Evolutionary conservation across 1,140 invertebrate species (phyloP), one percentile per base, ranked within the genome.

Genomic region (Argopecten irradians): DNA sequence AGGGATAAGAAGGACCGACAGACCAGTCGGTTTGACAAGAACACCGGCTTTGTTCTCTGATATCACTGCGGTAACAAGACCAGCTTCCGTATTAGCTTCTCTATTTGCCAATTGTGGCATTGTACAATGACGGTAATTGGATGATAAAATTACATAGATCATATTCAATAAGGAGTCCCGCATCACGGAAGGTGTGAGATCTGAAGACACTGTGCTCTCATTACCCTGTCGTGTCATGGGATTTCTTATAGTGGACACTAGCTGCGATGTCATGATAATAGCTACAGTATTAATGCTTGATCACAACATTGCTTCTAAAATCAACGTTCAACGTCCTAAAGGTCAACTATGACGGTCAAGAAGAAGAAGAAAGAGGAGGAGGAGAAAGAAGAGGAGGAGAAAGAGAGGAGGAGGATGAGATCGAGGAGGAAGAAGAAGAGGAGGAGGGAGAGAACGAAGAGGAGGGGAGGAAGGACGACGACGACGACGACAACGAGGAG

Each of bases 101-200:
- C 28, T 71, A 71, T 16, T 28, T 7, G 28, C 0, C n/a, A n/a
- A 28, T 28, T 28, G 55, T 71, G 55, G 16, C 22, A 71, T 71
- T 71, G 55, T 71, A 71, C 55, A 71, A 71, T 71, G 28, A 71
- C 55, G n/a, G 55, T 71, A 71, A 71, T 71, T 71, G 55, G 28
- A 71, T 71, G 55, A 71, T 71, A 28, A n/a, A 71, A 71, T 71
- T 71, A 71, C n/a, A 71, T 71, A 71, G 55, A 71, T 71, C 55
- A 71, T 71, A 71, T 71, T 71, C 55, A 71, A 71, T 71, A 71
- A 71, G 55, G 28, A 71, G 55, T 71, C 22, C n/a, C 8, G 55
- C 55, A 22, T 71, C 55, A 28, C 55, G 55, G 55, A 71, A 71
- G 14, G 55, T 71, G 55, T 71, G 22, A 8, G 55, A 71, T 71